Evolutionary conservation across 2,888 invertebrate species (phyloP).

Genomic region (Myathropa florea): DNA sequence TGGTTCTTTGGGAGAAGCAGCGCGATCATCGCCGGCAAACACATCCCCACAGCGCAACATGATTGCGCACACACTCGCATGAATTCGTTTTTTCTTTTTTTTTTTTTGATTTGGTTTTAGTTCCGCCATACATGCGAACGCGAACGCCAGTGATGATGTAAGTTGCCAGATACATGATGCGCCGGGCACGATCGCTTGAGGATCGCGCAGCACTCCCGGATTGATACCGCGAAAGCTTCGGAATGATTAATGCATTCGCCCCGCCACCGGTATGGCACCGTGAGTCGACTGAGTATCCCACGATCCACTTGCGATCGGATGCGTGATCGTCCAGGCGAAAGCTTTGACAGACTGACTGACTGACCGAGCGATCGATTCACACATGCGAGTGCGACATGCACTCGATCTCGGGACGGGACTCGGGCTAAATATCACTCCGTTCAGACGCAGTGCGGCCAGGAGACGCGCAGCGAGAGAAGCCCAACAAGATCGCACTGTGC

Average conservation of each 20-base stretch:
- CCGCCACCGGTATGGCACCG: slow-evolving; percentile 24
- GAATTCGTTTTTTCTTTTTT: slow-evolving; percentile 8
- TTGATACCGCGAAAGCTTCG: slow-evolving; percentile 24
- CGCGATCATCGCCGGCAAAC: slow-evolving; percentile 39
- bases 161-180: slow-evolving; percentile 51
- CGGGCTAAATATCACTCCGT: background rate
- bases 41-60: slow-evolving; percentile 43
- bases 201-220: slow-evolving; percentile 14
- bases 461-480: background rate
- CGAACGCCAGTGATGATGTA: slow-evolving; percentile 51
- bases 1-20: slow-evolving; percentile 20
- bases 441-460: background rate
- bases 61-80: slow-evolving; percentile 30
- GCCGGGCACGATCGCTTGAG: slow-evolving; percentile 48
- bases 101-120: slow-evolving; percentile 17
- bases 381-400: slow-evolving; percentile 39
- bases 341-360: slow-evolving; percentile 70
- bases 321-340: slow-evolving; percentile 24
- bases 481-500: slow-evolving; percentile 5
- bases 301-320: slow-evolving; percentile 26
- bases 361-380: slow-evolving; percentile 57
- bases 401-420: slow-evolving; percentile 40
- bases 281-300: background rate
- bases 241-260: background rate
- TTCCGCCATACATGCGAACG: slow-evolving; percentile 61